Base-by-base conservation (phyloP, 2,797 vertebrate genomes). In the Cichlasoma orientale region DNA sequence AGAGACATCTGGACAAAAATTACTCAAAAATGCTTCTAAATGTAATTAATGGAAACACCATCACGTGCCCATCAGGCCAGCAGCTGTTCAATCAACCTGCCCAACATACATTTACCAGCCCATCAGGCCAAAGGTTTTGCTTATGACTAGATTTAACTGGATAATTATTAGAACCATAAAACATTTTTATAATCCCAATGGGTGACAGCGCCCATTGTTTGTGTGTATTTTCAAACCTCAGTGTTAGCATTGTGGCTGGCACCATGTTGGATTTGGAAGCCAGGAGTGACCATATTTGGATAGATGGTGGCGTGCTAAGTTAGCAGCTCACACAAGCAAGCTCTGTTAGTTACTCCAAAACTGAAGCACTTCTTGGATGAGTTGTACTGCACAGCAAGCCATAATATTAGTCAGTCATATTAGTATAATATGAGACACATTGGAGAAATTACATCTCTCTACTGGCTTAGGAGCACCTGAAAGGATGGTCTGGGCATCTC, bases 201-300 rank as follows among this genome's bases (percentile, higher is more conserved):
- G 21, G 58, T 61, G n/a, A 12, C 58, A 41, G 41, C 38, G 14
- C 13, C 33, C 33, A 61, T 0, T 23, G 58, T n/a, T 23, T 61
- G 21, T 16, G 58, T 41, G 33, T 16, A 23, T 41, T 23, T 41
- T 61, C 23, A 61, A 41, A 13, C 12, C 7, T 41, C 36, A 2
- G 13, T 7, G n/a, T 41, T 1, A 36, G n/a, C 58, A 61, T 61
- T 61, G 23, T 23, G 58, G 33, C n/a, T n/a, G 16, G 33, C 33
- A 23, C 38, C n/a, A 41, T 4, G 14, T 61, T 41, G 0, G 5
- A 61, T 23, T 16, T 61, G 36, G 13, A 38, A 1, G 38, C 10
- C 38, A 41, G 38, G 38, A 41, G 12, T 14, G 41, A 44, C 41
- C 41, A 44, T 5, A 44, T 14, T 44, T 44, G 41, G 41, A 44